Percentiles rank a stretch among this genome's conserved stretches.
phyloP scores from a whole-genome alignment of 2,888 invertebrate genomes.

The Malthinus flaveolus region DNA sequence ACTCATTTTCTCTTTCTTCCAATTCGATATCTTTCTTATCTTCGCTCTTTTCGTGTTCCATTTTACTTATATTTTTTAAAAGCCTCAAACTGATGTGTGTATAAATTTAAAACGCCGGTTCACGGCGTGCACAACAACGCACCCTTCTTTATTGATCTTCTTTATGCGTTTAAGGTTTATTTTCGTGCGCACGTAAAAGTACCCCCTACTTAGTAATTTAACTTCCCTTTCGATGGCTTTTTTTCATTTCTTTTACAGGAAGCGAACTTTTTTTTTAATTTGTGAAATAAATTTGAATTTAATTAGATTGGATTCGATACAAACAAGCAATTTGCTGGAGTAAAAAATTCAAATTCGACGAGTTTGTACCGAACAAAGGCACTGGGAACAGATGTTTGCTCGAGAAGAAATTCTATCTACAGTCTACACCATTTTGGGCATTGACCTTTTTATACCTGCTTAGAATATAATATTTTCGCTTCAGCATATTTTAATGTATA shows the following conservation, averaged over 20 bases:
- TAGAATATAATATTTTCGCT: no score
- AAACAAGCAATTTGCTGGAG: no score
- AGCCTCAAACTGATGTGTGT: background rate
- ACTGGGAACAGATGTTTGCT: no score
- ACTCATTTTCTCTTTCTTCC: slow-evolving; percentile 64
- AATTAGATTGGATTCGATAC: no score
- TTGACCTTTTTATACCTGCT: no score
- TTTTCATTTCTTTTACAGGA: background rate
- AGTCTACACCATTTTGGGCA: no score
- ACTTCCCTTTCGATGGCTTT: background rate
- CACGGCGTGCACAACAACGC: background rate
- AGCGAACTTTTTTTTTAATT: background rate
- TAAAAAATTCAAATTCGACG: no score
- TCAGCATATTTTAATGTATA: no score
- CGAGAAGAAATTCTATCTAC: no score
- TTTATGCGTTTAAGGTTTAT: slow-evolving; percentile 4
- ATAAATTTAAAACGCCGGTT: background rate
- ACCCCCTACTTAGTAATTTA: slow-evolving; percentile 17
- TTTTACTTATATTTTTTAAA: slow-evolving; percentile 7
- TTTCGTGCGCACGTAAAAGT: slow-evolving; percentile 19
- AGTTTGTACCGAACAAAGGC: no score
- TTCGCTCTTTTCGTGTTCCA: slow-evolving; percentile 56
- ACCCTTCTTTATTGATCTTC: slow-evolving; percentile 4
- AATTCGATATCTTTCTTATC: slow-evolving; percentile 70
- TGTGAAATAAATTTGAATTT: no score